Evolutionary conservation across 2,888 invertebrate species (phyloP), one percentile per base, ranked within the genome.

Genomic region (Mythimna albipuncta): DNA sequence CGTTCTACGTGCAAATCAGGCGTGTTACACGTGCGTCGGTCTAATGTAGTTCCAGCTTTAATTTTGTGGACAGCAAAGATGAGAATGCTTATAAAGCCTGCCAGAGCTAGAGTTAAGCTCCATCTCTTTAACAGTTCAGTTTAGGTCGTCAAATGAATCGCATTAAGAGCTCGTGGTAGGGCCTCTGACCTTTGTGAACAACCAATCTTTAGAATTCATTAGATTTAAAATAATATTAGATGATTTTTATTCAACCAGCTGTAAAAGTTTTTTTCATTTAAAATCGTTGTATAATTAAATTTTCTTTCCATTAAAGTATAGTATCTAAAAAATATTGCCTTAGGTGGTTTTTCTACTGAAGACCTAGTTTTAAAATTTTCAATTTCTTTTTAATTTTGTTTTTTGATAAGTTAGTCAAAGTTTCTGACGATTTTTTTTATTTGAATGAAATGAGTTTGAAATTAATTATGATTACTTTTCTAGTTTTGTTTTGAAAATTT

Each of bases 341-440:
- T 13, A 13, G 38, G 47, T 19, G 44, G 26, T 47, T 75, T 47
- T 74, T 10, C 16, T 44, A 32, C 6, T 26, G 3, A 7, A 19
- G 38, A 54, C 10, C 35, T 59, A 52, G 75, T 75, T 75, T 68
- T 11, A 44, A 52, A 47, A 52, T 6, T 11, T 57, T 41, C 35
- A 67, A 54, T 59, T 52, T 58, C 26, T 26, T 75, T 67, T 67
- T 7, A 54, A 47, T 74, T 75, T 68, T 54, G 47, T 52, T 58
- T 58, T 16, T 19, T 11, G 26, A 47, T 61, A 75, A 75, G 52
- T 61, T 54, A 10, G n/a, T 13, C n/a, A 44, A 75, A 75, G 38
- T 61, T 61, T 54, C 64, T 32, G 11, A 41, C 0, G 44, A 6
- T 32, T 47, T 47, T 47, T 47, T 35, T 57, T 68, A 21, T 57